These are phyloP conservation scores for Acipenser oxyrinchus DNA, from an alignment of 2,797 vertebrate genomes.

Conservation along the genomic window DNA sequence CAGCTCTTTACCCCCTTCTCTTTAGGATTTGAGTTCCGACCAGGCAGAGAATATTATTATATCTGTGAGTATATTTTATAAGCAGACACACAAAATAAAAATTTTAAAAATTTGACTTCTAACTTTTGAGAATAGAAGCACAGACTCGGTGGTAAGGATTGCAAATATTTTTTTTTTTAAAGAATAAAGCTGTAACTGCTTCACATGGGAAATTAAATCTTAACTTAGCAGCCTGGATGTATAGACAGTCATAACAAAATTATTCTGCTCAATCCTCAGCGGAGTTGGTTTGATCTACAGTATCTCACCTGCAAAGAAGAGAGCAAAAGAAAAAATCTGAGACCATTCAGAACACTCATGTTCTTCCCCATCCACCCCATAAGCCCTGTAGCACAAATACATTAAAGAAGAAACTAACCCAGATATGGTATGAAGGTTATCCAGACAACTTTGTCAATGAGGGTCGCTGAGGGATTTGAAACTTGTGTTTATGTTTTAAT, in stretches of 20 bases:
- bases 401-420: conserved; percentile 5
- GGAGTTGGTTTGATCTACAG: conserved; percentile 7
- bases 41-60: conserved; percentile 95
- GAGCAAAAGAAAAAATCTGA: too few species aligned
- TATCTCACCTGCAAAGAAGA: background rate
- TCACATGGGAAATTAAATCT: conserved; percentile 48
- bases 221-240: conserved; percentile 47
- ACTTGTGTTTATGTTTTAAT: conserved; percentile 39
- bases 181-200: conserved; percentile 42
- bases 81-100: too few species aligned
- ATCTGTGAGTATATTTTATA: conserved; percentile 83
- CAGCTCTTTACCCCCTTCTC: conserved; percentile 98
- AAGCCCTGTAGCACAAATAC: conserved; percentile 1
- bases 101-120: background rate
- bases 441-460: conserved; percentile 28
- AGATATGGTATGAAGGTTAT: conserved; percentile 35
- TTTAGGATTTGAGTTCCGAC: conserved; percentile 93
- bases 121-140: background rate
- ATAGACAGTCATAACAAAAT: conserved; percentile 22
- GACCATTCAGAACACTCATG: too few species aligned
- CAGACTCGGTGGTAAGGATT: conserved; percentile 19
- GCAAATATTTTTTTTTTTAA: conserved; percentile 13
- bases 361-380: too few species aligned
- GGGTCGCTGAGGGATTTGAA: conserved; percentile 31
- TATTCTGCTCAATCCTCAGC: conserved; percentile 4